Base-by-base conservation (phyloP, 2,888 invertebrate species). In the Platypus cylindrus region DNA sequence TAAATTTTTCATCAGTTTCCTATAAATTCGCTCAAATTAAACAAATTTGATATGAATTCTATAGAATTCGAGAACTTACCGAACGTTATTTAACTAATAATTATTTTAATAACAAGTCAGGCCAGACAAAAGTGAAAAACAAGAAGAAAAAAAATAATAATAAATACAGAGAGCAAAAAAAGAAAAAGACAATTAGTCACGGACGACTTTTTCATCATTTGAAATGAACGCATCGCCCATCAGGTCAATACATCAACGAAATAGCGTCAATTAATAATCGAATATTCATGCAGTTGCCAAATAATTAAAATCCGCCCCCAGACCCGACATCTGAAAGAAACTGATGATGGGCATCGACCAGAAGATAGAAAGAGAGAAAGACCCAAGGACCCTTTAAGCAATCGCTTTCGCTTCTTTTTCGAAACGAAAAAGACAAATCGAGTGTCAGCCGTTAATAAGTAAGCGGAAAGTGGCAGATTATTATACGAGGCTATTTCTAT, bases 371-470 rank as follows among this genome's bases (percentile, higher is more conserved):
- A 37, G 37, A 45, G 35, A 38, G 40, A 32, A 33, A 34, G 43
- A 40, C 36, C 36, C 35, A 30, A 17, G 28, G 32, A 37, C 36
- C 40, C 42, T 34, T 45, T 44, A n/a, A 46, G 58, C 58, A 56
- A 60, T 60, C 60, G 59, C 55, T 58, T 57, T 54, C 44, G 51
- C 56, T 60, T 58, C 58, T 54, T 44, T 50, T 53, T 51, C 50
- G 49, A 55, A 50, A 56, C 55, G 59, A 61, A 59, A n/a, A 63
- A 64, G 65, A 65, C 64, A 65, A 65, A 65, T 65, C 64, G 65
- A 63, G 62, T 60, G 64, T 64, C 64, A 64, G 63, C 56, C 62
- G 55, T 61, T 65, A 65, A 65, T 65, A 65, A 65, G 64, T 62
- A 62, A 59, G 62, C 60, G 57, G 60, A 57, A 59, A 58, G 58